These are phyloP conservation scores for Perca fluviatilis DNA, from an alignment of 2,113 vertebrate species.

Conservation along the genomic window DNA sequence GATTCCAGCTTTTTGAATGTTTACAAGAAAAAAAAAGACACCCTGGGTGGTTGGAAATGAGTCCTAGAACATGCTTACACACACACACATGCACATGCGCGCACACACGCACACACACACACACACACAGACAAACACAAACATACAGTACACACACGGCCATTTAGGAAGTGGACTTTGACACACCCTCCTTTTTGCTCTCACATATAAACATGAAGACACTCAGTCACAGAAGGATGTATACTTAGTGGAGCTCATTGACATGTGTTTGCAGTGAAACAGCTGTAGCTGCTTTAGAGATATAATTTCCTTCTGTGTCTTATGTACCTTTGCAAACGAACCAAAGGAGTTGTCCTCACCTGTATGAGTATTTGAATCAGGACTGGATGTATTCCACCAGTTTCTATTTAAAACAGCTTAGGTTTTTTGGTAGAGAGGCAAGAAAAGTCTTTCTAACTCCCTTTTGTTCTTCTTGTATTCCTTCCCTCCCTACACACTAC, in stretches of 20 bases:
- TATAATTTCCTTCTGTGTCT: not conserved
- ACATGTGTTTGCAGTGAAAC: constrained; percentile 75
- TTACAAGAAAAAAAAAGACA: constrained; percentile 25
- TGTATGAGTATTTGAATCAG: not conserved
- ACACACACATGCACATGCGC: not conserved
- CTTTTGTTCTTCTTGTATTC: constrained; percentile 31
- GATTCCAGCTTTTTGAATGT: constrained; percentile 11
- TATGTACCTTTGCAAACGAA: not conserved
- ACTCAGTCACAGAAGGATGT: constrained; percentile 31
- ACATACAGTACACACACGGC: not conserved
- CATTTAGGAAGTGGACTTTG: constrained; percentile 3
- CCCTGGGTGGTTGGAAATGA: constrained; percentile 13
- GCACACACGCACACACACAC: constrained; percentile 5
- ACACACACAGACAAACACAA: not conserved
- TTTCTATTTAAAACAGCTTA: not conserved
- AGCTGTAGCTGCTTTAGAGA: constrained; percentile 54
- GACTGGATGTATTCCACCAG: not conserved
- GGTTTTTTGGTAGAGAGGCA: not conserved
- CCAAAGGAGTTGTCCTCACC: constrained; percentile 4
- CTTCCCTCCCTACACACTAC: constrained; percentile 3
- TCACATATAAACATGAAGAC: constrained; percentile 54
- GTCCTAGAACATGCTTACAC: not conserved
- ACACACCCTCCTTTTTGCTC: constrained; percentile 16
- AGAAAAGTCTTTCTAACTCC: not conserved
- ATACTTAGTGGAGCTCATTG: constrained; percentile 41